Conservation (phyloP, 2,888 invertebrate species). For the Sycophila texana region DNA sequence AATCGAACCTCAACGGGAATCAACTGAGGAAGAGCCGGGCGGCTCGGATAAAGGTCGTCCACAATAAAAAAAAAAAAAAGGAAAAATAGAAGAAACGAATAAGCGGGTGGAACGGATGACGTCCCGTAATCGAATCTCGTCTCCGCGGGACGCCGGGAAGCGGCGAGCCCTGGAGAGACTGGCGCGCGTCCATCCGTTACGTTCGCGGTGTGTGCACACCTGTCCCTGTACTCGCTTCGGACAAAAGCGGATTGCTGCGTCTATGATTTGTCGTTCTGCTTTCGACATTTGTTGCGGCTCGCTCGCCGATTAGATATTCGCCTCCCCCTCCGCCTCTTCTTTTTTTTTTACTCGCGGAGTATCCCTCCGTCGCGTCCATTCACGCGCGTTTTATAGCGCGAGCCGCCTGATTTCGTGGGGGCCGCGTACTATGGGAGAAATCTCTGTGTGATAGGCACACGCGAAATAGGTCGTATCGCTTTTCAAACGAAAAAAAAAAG, state of each 20-base stretch:
- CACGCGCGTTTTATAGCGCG: conserved; percentile 25
- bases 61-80: too few species aligned
- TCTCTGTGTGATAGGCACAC: neutral
- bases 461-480: conserved; percentile 11
- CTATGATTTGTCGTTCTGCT: conserved; percentile 71
- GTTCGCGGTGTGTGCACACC: conserved; percentile 61
- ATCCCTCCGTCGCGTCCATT: conserved; percentile 1
- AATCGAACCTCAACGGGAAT: neutral
- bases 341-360: neutral
- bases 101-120: conserved; percentile 60
- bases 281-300: conserved; percentile 65
- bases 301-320: neutral
- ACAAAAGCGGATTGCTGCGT: conserved; percentile 65
- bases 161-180: conserved; percentile 58
- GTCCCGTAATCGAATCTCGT: conserved; percentile 71
- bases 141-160: conserved; percentile 54
- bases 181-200: conserved; percentile 58
- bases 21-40: too few species aligned
- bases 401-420: conserved; percentile 1
- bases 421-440: too few species aligned
- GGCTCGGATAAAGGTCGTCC: too few species aligned
- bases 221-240: conserved; percentile 6
- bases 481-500: neutral
- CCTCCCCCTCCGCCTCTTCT: neutral
- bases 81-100: conserved; percentile 9